Evolutionary conservation across 2,888 invertebrate genomes (phyloP).

Genomic region (Ectemnius cavifrons): DNA sequence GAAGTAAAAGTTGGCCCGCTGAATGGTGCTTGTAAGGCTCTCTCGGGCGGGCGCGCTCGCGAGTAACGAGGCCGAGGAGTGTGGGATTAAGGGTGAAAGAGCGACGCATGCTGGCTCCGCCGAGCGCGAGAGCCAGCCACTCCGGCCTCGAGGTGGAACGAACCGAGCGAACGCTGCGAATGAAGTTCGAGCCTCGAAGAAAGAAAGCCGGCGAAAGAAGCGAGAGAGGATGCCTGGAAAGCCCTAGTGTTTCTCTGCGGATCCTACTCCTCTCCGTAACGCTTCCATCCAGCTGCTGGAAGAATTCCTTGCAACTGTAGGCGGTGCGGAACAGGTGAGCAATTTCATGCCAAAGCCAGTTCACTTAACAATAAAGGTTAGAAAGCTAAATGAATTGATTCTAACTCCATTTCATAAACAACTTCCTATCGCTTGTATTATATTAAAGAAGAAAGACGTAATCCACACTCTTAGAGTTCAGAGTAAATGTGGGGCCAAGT

Average conservation of each 20-base stretch:
- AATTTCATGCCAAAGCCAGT: not conserved
- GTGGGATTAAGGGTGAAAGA: not conserved
- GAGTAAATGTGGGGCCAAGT: no score
- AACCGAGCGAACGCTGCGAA: not conserved
- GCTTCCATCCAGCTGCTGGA: not conserved
- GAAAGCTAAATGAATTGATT: no score
- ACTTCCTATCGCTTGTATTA: no score
- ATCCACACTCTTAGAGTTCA: no score
- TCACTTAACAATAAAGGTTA: no score
- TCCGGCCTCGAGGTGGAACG: not conserved
- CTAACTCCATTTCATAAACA: no score
- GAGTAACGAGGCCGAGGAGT: slow-evolving; percentile 16
- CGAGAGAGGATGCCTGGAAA: not conserved
- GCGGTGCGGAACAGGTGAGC: not conserved
- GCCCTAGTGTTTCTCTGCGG: not conserved
- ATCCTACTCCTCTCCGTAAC: not conserved
- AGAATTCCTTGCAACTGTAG: not conserved
- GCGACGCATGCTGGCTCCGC: not conserved
- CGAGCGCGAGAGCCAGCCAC: no score
- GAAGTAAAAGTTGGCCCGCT: slow-evolving; percentile 65
- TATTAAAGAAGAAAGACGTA: no score
- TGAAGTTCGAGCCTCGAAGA: slow-evolving; percentile 30
- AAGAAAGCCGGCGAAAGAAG: slow-evolving; percentile 2
- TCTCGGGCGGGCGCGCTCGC: slow-evolving; percentile 3
- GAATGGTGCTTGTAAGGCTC: slow-evolving; percentile 57